Evolutionary conservation across 2,888 invertebrate species (phyloP), one percentile per base, ranked within the genome.

Genomic region (Theodoxus fluviatilis): DNA sequence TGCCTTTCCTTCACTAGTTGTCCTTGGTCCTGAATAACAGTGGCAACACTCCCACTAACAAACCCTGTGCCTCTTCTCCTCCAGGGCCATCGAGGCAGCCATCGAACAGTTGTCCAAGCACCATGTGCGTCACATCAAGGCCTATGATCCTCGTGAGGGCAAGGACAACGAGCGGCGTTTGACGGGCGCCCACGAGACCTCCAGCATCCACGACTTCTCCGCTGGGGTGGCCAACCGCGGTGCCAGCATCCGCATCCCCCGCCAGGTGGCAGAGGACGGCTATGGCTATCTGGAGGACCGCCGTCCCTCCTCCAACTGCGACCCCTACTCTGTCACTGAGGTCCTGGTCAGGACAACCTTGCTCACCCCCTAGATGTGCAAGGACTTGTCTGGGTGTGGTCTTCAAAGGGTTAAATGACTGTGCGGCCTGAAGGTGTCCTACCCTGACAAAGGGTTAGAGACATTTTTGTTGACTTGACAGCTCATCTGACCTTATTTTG

Each of bases 231-330:
- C 97, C 55, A 95, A 96, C 88, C 93, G 97, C 77, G 95, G 94
- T 64, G 94, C 94, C 88, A 96, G 95, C 87, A 94, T 98, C 87
- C 92, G 98, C 40, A 83, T 83, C 66, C 82, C 83, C 65, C 79
- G 80, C 67, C 81, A 92, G 22, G 95, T 95, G 38, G 94, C 94
- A 43, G 95, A 95, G 80, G 94, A 95, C 9, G 94, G 94, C 87
- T 93, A 93, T 86, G 97, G 97, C n/a, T 98, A 98, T 86, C 89
- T 98, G 79, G 98, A 98, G 88, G 98, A 98, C 89, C 91, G 98
- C 76, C 91, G 98, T 81, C 87, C 87, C 1, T 81, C 87, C 3
- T 85, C 87, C n/a, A 87, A 87, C 75, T 85, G 85, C 75, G 87
- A 87, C 74, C 87, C 87, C 0, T 87, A 87, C 75, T 68, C 76